phyloP scores from a whole-genome alignment of 2,888 invertebrate species.

The Anticlea derivata region DNA sequence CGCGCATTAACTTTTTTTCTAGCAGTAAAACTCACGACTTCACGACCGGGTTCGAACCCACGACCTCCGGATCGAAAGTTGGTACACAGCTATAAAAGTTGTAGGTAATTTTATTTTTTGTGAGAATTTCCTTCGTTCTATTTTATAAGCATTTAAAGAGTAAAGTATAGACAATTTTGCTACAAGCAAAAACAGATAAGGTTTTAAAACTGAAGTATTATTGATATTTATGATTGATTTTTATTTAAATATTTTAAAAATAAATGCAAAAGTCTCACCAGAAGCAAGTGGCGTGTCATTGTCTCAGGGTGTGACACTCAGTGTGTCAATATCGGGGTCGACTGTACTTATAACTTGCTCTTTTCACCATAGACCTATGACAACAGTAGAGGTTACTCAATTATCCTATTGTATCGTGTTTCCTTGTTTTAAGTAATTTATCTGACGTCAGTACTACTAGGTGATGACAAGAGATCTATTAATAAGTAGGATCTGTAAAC shows the following conservation, averaged over 20 bases:
- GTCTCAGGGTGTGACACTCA: slow-evolving; percentile 27
- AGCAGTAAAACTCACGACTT: no score
- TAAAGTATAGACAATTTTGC: no score
- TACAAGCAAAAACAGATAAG: no score
- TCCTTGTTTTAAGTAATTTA: slow-evolving; percentile 16
- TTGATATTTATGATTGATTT: neutral
- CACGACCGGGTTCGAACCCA: no score
- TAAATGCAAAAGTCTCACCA: slow-evolving; percentile 27
- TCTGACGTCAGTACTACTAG: neutral
- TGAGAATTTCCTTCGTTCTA: no score
- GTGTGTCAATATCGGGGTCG: slow-evolving; percentile 24
- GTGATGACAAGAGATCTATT: neutral
- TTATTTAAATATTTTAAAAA: neutral
- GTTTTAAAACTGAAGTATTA: no score
- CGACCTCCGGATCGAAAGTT: no score
- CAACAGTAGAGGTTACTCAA: slow-evolving; percentile 38
- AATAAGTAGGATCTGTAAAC: no score
- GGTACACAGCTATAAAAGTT: no score
- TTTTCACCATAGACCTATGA: slow-evolving; percentile 36
- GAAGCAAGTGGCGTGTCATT: slow-evolving; percentile 26
- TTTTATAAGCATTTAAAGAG: no score
- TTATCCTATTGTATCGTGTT: slow-evolving; percentile 10
- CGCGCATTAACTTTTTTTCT: no score
- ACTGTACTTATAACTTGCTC: slow-evolving; percentile 33
- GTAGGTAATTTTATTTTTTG: no score